Base-by-base conservation (phyloP, 2,113 vertebrate genomes). In the Panurus biarmicus region DNA sequence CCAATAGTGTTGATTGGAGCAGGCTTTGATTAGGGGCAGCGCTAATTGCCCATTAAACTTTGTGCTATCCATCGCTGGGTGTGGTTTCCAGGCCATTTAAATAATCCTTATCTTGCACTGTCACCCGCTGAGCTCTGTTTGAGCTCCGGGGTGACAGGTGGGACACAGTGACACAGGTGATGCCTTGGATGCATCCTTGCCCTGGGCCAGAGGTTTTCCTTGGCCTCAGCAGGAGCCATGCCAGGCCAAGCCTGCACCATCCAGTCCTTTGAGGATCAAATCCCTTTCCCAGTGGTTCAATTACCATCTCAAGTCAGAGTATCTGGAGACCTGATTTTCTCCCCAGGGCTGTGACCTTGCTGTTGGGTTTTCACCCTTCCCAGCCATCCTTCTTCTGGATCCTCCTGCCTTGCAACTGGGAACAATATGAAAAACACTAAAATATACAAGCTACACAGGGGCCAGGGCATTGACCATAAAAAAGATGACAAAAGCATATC, bases 191-290 rank as follows among this genome's bases (percentile, higher is more conserved):
- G 25, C 33, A 9, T 71, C 73, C 33, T 11, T 31, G 4, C 24
- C 23, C 53, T 5, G 7, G 50, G 16, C 44, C 16, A 20, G 22
- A 26, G 16, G 7, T 88, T 50, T 15, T 36, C 44, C 38, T 51
- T 85, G 0, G 0, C 14, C n/a, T 45, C 23, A 38, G 62, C 24
- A n/a, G 24, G 40, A 71, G 35, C 35, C 65, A 85, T 50, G 54
- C 53, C 53, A 4, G 24, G 31, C 67, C 51, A 21, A 24, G 18
- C 8, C 67, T 42, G 13, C 7, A 3, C 0, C 0, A 35, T 47
- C 60, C 61, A 20, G 19, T 24, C 47, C 73, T 36, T 18, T 1
- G 7, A 28, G 53, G 50, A 28, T 57, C 53, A 70, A 89, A 86
- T 79, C 7, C 1, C 11, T 84, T 69, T 31, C 36, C 70, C 50